phyloP scores from a whole-genome alignment of 2,113 vertebrate genomes.

The Pseudopipra pipra region DNA sequence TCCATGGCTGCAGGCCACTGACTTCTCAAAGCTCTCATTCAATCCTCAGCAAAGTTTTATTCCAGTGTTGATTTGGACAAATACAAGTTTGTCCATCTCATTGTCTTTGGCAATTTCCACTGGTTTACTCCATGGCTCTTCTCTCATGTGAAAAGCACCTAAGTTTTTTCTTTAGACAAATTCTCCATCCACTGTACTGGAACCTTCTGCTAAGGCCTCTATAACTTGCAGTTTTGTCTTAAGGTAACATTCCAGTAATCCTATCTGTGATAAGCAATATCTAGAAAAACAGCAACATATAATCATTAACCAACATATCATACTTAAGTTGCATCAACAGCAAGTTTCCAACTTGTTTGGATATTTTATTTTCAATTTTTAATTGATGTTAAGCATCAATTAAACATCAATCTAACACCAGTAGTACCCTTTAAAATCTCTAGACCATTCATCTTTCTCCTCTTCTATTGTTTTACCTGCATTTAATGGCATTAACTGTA shows the following conservation, averaged over 20 bases:
- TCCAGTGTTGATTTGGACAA: background rate
- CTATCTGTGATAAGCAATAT: background rate
- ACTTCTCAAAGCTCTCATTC: background rate
- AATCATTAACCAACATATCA: background rate
- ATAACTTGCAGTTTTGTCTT: background rate
- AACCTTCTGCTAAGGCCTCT: background rate
- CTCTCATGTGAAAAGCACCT: background rate
- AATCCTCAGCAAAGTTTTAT: background rate
- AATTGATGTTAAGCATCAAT: background rate
- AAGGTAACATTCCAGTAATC: background rate
- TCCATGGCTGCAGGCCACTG: background rate
- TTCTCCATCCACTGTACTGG: background rate
- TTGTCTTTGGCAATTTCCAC: background rate
- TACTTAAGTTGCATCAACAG: background rate
- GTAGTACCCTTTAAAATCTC: background rate
- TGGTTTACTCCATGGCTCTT: background rate
- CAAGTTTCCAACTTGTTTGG: background rate
- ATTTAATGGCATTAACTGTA: background rate
- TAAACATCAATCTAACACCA: background rate
- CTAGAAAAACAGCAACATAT: background rate
- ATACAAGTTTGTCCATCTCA: background rate
- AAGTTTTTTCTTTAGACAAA: accelerated
- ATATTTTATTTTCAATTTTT: background rate
- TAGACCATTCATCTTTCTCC: background rate
- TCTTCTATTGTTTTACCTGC: background rate